Base-by-base conservation (phyloP, 2,888 invertebrate genomes). In the Stenotaenia linearis region DNA sequence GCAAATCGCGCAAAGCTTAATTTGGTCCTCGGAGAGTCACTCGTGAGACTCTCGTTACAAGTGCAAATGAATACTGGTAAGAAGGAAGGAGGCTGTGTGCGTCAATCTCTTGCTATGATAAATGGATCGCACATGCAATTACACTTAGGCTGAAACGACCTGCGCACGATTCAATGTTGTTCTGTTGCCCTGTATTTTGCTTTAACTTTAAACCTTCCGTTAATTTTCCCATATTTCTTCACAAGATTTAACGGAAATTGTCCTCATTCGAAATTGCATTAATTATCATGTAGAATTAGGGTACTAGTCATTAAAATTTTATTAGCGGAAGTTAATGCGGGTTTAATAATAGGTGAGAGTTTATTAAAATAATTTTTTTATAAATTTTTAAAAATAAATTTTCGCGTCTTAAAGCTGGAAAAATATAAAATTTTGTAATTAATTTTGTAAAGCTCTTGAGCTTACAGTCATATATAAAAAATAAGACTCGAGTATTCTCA, bases 1-100 rank as follows among this genome's bases (percentile, higher is more conserved):
- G 61, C 61, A 61, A 61, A 61, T 61, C 61, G 61, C 61, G 61
- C 61, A 61, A 25, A 61, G 61, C 61, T 61, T 61, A 61, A 61
- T 61, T 61, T 61, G 61, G 61, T 61, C 61, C 61, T 28, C 12
- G 23, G 61, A 61, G 61, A 61, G 61, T 61, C 61, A 10, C 61
- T 61, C 28, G 45, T 25, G 61, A 61, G 61, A n/a, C 61, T 61
- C 45, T 61, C 61, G 61, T 61, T 61, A 61, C 25, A 61, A 25
- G 61, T 61, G 61, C 61, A 61, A 61, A 61, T 61, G 61, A 61
- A 61, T 25, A 61, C 61, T 61, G 61, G 61, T 25, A 61, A 61
- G 15, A 28, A 25, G 28, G 25, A 15, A 61, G 18, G 61, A 7
- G 61, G 9, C 23, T 25, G 25, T 61, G 61, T 25, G 61, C 61